Conservation (phyloP, 2,888 invertebrate genomes). For the Sepiola atlantica region DNA sequence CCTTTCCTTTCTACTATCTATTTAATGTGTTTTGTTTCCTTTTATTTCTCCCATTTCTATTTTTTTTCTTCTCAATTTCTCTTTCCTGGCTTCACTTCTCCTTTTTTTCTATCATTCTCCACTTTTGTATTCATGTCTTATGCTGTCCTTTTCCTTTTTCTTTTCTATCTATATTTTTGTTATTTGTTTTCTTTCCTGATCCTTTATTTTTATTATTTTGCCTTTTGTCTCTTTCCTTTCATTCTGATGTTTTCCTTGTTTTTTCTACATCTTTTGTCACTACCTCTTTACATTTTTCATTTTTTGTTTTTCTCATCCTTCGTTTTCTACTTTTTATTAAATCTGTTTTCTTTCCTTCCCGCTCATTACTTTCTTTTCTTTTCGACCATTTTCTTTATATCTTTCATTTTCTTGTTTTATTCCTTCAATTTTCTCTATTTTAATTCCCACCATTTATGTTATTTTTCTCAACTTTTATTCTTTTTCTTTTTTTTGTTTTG, state of each 20-base stretch:
- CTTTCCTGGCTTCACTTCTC: background rate
- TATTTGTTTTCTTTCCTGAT: background rate
- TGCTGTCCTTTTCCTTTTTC: background rate
- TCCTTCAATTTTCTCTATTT: too few relatives aligned
- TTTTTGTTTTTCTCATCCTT: background rate
- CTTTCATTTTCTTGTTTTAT: too few relatives aligned
- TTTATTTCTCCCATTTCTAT: too few relatives aligned
- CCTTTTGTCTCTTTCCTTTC: background rate
- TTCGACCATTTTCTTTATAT: too few relatives aligned
- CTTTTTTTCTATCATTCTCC: background rate
- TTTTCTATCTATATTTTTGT: too few relatives aligned
- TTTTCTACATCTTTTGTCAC: background rate
- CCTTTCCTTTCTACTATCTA: background rate
- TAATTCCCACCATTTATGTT: too few relatives aligned
- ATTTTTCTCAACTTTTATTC: too few relatives aligned
- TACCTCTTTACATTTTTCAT: background rate
- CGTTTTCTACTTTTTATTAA: too few relatives aligned
- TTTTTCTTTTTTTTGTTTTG: too few relatives aligned
- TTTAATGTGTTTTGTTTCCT: background rate
- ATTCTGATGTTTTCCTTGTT: background rate
- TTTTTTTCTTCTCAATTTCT: background rate
- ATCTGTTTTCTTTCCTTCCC: too few relatives aligned
- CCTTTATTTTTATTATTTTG: background rate
- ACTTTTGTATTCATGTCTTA: background rate
- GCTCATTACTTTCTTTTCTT: too few relatives aligned